Evolutionary conservation across 2,888 invertebrate species (phyloP), one percentile per base, ranked within the genome.

Genomic region (Prosapia bicincta): DNA sequence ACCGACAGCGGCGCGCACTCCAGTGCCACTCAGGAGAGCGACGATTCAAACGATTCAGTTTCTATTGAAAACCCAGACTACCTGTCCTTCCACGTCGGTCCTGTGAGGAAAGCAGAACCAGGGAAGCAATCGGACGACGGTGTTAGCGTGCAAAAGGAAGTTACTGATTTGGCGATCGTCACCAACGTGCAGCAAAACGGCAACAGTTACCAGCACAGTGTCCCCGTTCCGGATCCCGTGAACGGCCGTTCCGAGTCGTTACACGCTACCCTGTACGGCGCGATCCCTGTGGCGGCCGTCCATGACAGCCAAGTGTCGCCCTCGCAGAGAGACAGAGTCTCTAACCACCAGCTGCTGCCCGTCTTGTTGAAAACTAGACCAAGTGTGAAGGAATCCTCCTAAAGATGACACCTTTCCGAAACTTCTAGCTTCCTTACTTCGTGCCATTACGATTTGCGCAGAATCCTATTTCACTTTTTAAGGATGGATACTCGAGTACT

Each of bases 221-320:
- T 74, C 15, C 74, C 74, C 0, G 69, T 74, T 25, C 43, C 43
- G 10, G 66, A 54, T 28, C 69, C 65, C 0, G n/a, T n/a, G n/a
- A 67, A 38, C 24, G 69, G 69, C 5, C 54, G 69, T 24, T 72
- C 79, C 6, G 76, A 80, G 71, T 81, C 80, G n/a, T 76, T 79
- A 68, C 78, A 79, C 65, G 81, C 81, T 23, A 76, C 78, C 13
- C 65, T 74, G 68, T 78, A 82, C 24, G 82, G 82, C 3, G 82
- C 82, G n/a, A 78, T 82, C n/a, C 83, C 83, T 2, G 81, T 83
- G 13, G 83, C 82, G 20, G 84, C 84, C 2, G 82, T 83, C 7
- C 85, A 85, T 77, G 84, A 85, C 78, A 80, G 81, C 26, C 85
- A 85, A 80, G 83, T 83, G 6, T 81, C 83, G 32, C 54, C 54